Evolutionary conservation across 2,888 invertebrate genomes (phyloP).

Genomic region (Lasioglossum calceatum): DNA sequence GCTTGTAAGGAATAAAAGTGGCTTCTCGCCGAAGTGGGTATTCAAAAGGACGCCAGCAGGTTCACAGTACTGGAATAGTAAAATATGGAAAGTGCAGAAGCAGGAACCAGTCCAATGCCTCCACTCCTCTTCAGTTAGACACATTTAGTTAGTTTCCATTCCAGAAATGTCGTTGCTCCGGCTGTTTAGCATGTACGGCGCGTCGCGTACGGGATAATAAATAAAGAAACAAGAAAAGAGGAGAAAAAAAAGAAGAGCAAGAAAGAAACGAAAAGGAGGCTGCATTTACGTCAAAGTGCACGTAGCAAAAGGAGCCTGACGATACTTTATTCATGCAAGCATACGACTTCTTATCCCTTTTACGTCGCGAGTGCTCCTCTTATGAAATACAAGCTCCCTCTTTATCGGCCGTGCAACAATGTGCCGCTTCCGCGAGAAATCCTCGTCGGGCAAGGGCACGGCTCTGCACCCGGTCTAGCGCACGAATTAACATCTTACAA

Average conservation of each 20-base stretch:
- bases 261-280: background rate
- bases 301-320: conserved; percentile 39
- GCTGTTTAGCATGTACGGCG: conserved; percentile 44
- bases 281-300: conserved; percentile 50
- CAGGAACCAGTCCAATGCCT: conserved; percentile 1
- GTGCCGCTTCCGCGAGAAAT: conserved; percentile 3
- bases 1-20: background rate
- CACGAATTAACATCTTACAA: conserved; percentile 22
- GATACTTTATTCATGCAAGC: conserved; percentile 55
- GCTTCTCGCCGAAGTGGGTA: background rate
- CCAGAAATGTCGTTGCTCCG: conserved; percentile 18
- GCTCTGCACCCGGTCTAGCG: background rate
- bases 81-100: conserved; percentile 2
- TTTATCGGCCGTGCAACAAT: conserved; percentile 34
- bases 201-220: conserved; percentile 28
- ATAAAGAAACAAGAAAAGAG: background rate
- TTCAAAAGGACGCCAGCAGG: background rate
- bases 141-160: conserved; percentile 13
- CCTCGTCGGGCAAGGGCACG: background rate
- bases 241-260: background rate
- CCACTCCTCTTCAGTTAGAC: conserved; percentile 23
- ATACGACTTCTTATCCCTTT: conserved; percentile 50
- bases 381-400: conserved; percentile 34
- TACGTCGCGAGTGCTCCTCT: conserved; percentile 40
- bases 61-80: background rate